Evolutionary conservation across 2,797 vertebrate species (phyloP).

Genomic region (Neopelma chrysocephalum): DNA sequence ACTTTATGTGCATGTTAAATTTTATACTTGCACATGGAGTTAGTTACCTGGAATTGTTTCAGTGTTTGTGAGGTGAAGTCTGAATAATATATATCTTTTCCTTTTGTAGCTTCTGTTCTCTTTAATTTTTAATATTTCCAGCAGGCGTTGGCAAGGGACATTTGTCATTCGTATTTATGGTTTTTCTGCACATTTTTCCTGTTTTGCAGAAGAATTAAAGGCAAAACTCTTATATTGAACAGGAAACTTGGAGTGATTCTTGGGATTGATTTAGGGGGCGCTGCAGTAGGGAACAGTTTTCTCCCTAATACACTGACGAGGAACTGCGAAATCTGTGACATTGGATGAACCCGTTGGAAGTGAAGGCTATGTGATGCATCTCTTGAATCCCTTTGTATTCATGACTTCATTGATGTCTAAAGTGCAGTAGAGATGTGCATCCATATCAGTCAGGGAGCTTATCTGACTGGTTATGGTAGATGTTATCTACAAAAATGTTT

Average conservation of each 20-base stretch:
- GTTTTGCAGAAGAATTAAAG: neutral
- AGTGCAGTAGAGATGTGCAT: neutral
- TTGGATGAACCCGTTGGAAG: neutral
- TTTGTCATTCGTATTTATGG: neutral
- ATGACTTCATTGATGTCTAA: neutral
- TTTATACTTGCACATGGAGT: constrained; percentile 5
- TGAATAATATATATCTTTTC: neutral
- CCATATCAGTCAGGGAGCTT: neutral
- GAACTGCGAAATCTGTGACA: neutral
- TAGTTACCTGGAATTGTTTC: constrained; percentile 25
- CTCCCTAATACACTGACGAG: neutral
- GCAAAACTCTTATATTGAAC: neutral
- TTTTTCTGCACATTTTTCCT: neutral
- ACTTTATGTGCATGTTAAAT: constrained; percentile 23
- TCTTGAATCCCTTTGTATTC: neutral
- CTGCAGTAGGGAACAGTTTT: neutral
- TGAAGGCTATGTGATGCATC: neutral
- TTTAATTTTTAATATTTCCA: constrained; percentile 19
- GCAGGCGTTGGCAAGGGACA: neutral
- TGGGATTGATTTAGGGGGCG: neutral
- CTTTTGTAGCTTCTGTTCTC: neutral
- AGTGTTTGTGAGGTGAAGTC: neutral
- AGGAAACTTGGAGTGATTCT: neutral
- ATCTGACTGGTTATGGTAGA: neutral
- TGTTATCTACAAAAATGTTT: neutral